phyloP scores from a whole-genome alignment of 1,140 invertebrate genomes.

The Hyposmocoma kahamanoa region DNA sequence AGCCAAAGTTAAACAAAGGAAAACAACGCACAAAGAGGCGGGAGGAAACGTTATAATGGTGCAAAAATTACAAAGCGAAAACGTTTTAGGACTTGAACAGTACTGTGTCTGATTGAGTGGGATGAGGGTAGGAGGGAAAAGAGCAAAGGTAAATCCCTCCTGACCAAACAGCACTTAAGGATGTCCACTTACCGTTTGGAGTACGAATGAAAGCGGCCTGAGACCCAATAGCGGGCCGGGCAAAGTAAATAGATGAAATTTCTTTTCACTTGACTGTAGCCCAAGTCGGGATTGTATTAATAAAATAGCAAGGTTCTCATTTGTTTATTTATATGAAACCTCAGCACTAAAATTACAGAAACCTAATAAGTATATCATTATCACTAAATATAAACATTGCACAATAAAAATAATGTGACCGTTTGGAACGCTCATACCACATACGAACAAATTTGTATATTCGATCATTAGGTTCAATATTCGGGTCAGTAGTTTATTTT shows the following conservation, averaged over 20 bases:
- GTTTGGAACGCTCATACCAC: too few species aligned
- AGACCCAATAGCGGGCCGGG: conserved; percentile 26
- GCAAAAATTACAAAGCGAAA: conserved; percentile 22
- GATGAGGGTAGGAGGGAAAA: conserved; percentile 41
- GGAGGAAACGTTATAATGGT: background rate
- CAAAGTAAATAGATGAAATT: conserved; percentile 59
- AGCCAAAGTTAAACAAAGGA: conserved; percentile 8
- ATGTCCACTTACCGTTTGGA: conserved; percentile 56
- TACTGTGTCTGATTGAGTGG: conserved; percentile 49
- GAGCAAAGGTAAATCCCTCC: conserved; percentile 62
- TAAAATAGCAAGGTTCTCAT: too few species aligned
- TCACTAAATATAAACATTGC: background rate
- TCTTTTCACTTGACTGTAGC: conserved; percentile 30
- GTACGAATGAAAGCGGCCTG: conserved; percentile 47
- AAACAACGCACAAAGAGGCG: background rate
- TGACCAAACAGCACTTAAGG: conserved; percentile 64
- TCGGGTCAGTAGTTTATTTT: too few species aligned
- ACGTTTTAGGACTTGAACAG: conserved; percentile 23
- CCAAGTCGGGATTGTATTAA: too few species aligned
- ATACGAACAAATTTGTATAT: too few species aligned
- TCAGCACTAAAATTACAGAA: too few species aligned
- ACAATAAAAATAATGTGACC: too few species aligned
- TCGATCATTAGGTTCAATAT: too few species aligned
- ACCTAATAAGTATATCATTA: too few species aligned
- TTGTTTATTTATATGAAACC: too few species aligned